Percentiles rank a stretch among this genome's conserved stretches.
phyloP scores from a whole-genome alignment of 2,888 invertebrate species.

The Pachymerium ferrugineum region DNA sequence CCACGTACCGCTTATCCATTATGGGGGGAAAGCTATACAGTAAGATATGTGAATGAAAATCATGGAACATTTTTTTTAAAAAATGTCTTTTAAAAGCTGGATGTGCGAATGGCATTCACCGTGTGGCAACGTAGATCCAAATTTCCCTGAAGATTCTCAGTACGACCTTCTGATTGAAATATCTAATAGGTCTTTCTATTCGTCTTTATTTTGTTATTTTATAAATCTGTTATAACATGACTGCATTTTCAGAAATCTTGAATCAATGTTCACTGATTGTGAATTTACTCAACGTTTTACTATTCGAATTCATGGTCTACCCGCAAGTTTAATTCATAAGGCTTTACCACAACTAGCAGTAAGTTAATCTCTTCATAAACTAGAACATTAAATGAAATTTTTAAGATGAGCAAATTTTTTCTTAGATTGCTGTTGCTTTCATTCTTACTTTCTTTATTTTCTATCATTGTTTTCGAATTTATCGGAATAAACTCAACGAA shows the following conservation, averaged over 20 bases:
- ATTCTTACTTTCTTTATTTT: neutral
- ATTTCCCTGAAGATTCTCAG: neutral
- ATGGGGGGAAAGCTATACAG: neutral
- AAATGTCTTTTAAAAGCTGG: neutral
- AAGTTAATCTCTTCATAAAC: neutral
- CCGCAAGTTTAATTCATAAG: neutral
- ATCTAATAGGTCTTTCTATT: neutral
- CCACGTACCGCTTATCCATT: neutral
- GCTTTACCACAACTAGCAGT: neutral
- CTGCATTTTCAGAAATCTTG: neutral
- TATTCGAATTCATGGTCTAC: neutral
- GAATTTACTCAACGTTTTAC: neutral
- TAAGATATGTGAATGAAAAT: neutral
- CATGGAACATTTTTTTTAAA: neutral
- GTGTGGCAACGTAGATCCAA: neutral
- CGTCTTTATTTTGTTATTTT: too few relatives aligned
- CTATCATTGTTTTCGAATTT: neutral
- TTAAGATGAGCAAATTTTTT: too few relatives aligned
- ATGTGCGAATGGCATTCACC: constrained; percentile 3
- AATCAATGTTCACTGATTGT: neutral
- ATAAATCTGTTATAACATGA: too few relatives aligned
- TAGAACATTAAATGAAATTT: too few relatives aligned
- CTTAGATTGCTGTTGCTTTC: neutral
- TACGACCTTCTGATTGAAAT: neutral
- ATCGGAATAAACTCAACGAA: neutral